A percentile compares a stretch with the other conserved stretches of the same genome.
These are phyloP conservation scores for Balearica regulorum DNA, from an alignment of 2,797 vertebrate species.

Conservation along the genomic window DNA sequence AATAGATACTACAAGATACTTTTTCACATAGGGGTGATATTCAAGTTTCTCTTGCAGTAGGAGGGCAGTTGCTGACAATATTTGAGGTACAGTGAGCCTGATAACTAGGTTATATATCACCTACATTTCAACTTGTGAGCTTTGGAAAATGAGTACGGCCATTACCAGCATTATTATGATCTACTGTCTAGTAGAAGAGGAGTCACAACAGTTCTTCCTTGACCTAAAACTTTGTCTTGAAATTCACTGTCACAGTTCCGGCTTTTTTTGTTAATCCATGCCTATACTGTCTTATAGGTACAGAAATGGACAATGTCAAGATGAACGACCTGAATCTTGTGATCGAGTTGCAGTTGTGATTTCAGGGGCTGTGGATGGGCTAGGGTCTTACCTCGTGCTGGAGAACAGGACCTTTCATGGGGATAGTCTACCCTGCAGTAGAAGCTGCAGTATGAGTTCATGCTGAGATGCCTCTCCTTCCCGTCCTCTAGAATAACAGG, in stretches of 20 bases:
- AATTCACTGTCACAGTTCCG: background rate
- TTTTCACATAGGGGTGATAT: background rate
- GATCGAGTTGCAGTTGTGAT: fast-evolving
- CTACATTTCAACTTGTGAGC: background rate
- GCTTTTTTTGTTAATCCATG: background rate
- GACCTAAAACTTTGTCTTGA: background rate
- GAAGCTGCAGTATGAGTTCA: background rate
- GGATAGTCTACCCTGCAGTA: background rate
- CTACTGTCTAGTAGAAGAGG: background rate
- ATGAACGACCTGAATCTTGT: background rate
- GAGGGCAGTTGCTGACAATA: background rate
- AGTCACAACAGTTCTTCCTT: background rate
- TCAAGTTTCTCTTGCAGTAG: background rate
- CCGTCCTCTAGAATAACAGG: background rate
- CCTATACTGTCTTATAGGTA: background rate
- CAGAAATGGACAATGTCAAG: background rate
- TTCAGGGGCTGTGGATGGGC: background rate
- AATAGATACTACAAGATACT: background rate
- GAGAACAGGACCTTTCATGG: background rate
- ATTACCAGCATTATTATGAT: background rate
- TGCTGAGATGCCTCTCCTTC: background rate
- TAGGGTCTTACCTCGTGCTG: background rate
- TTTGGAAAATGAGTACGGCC: background rate
- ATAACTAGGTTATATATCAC: background rate
- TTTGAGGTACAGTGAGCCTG: background rate